phyloP scores from a whole-genome alignment of 2,797 vertebrate genomes.

The Neosilurus mollespiculum region DNA sequence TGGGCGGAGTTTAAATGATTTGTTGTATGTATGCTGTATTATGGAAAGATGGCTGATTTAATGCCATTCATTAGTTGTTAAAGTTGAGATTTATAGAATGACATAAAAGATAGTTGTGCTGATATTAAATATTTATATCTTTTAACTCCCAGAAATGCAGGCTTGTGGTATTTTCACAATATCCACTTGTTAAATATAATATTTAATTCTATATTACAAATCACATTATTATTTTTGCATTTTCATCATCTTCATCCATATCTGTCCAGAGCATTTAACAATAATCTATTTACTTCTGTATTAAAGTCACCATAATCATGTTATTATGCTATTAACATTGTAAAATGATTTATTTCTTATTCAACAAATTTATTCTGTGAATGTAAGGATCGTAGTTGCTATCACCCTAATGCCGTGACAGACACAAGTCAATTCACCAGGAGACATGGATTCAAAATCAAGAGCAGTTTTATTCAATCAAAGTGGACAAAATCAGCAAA shows the following conservation, averaged over 20 bases:
- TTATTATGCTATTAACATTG: background rate
- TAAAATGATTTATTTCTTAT: background rate
- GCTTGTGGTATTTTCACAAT: background rate
- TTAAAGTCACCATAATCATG: background rate
- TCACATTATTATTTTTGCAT: background rate
- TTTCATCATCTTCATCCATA: background rate
- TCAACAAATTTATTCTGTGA: background rate
- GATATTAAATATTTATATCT: background rate
- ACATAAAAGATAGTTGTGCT: background rate
- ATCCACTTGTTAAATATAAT: background rate
- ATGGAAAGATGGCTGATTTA: background rate
- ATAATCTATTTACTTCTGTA: background rate
- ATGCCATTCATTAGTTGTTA: background rate
- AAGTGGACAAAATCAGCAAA: no score
- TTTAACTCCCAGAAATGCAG: background rate
- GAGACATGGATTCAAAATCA: no score
- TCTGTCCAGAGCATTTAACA: background rate
- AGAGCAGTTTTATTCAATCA: no score
- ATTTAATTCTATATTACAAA: background rate
- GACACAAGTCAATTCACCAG: no score
- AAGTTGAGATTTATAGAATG: background rate
- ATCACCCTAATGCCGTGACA: no score
- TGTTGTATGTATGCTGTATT: background rate
- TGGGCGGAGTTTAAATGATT: background rate
- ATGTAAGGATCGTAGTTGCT: background rate